Evolutionary conservation across 2,888 invertebrate species (phyloP).

Genomic region (Cephonodes hylas): DNA sequence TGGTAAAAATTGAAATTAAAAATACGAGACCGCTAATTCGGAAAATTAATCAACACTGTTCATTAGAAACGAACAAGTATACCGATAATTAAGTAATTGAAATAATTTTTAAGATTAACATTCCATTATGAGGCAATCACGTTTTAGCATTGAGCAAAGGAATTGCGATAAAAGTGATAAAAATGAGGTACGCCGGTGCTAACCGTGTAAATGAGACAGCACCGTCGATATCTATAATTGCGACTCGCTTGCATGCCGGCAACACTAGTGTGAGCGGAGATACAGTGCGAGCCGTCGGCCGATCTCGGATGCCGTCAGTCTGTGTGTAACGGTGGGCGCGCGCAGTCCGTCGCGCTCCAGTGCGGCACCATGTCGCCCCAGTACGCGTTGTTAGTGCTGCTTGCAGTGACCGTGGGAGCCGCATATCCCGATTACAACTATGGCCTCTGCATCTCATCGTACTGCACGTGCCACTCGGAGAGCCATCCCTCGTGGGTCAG

Average conservation of each 20-base stretch:
- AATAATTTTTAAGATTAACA: slow-evolving; percentile 27
- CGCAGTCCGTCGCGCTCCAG: slow-evolving; percentile 57
- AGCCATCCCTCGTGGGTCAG: slow-evolving; percentile 81
- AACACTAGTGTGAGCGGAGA: slow-evolving; percentile 47
- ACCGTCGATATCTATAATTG: slow-evolving; percentile 69
- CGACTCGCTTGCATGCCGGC: slow-evolving; percentile 35
- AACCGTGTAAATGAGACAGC: slow-evolving; percentile 45
- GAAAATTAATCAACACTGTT: not conserved
- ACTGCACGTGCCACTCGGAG: slow-evolving; percentile 82
- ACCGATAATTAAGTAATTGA: slow-evolving; percentile 5
- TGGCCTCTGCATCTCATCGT: slow-evolving; percentile 75
- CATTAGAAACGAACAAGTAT: not conserved
- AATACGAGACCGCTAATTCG: not conserved
- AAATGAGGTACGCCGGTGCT: slow-evolving; percentile 29
- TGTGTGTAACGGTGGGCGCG: slow-evolving; percentile 58
- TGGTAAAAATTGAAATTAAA: not conserved
- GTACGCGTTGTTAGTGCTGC: slow-evolving; percentile 76
- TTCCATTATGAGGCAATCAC: slow-evolving; percentile 32
- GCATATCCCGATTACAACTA: slow-evolving; percentile 32
- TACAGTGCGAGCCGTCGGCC: slow-evolving; percentile 17
- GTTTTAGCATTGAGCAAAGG: slow-evolving; percentile 36
- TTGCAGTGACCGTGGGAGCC: slow-evolving; percentile 58
- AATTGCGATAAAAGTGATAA: slow-evolving; percentile 31
- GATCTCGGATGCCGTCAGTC: slow-evolving; percentile 42
- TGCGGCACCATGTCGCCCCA: slow-evolving; percentile 69